phyloP scores from a whole-genome alignment of 2,797 vertebrate species.

The Phyllotis vaccarum region DNA sequence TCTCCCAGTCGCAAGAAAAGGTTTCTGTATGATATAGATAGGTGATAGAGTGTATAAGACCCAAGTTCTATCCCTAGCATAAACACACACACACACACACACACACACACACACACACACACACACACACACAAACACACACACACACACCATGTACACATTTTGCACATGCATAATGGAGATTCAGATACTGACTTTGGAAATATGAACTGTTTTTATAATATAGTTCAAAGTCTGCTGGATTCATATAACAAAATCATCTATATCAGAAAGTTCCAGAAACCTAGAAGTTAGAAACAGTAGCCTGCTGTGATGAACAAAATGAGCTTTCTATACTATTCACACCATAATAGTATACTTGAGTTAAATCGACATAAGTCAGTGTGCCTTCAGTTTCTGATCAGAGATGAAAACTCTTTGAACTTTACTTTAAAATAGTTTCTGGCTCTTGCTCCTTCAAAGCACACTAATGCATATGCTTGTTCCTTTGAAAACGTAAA shows the following conservation, averaged over 20 bases:
- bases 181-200: neutral
- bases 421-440: constrained; percentile 56
- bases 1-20: neutral
- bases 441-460: constrained; percentile 38
- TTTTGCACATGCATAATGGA: neutral
- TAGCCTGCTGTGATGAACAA: neutral
- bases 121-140: too few relatives aligned
- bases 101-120: too few relatives aligned
- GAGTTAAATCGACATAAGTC: constrained; percentile 48
- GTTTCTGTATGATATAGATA: neutral
- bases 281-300: neutral
- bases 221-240: neutral
- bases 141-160: too few relatives aligned
- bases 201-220: neutral
- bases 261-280: neutral
- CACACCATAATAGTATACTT: neutral
- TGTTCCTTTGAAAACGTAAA: constrained; percentile 69
- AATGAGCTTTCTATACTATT: neutral
- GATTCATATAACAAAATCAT: neutral
- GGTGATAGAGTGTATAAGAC: neutral
- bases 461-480: constrained; percentile 54
- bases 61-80: neutral
- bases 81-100: neutral
- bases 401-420: constrained; percentile 46
- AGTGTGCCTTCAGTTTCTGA: neutral